Conservation (phyloP, 2,888 invertebrate species). For the Nymphalis polychloros region DNA sequence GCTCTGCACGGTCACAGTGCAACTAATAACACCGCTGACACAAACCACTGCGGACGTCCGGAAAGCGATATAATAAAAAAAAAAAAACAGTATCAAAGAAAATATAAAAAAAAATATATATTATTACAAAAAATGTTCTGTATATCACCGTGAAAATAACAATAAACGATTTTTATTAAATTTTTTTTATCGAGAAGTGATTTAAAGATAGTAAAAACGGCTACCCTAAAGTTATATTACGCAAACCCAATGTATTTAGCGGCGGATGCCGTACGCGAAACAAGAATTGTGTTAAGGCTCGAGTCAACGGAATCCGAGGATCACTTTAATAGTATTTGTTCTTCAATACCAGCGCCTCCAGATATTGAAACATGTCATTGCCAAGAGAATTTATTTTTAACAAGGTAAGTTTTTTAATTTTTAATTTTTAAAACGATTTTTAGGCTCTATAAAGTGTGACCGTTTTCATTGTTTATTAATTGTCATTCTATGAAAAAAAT, state of each 20-base stretch:
- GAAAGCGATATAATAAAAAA: constrained; percentile 6
- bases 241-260: constrained; percentile 69
- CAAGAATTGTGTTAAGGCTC: constrained; percentile 51
- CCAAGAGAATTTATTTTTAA: constrained; percentile 83
- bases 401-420: constrained; percentile 64
- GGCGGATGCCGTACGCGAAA: constrained; percentile 61
- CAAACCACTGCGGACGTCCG: constrained; percentile 17
- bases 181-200: constrained; percentile 41
- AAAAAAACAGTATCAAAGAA: not conserved
- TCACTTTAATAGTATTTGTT: constrained; percentile 55
- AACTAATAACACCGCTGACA: constrained; percentile 28
- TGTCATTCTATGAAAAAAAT: too few relatives aligned
- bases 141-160: constrained; percentile 31
- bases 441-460: too few relatives aligned
- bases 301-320: constrained; percentile 74
- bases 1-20: constrained; percentile 32
- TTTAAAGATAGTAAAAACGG: constrained; percentile 63
- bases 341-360: constrained; percentile 65
- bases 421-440: not conserved
- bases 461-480: too few relatives aligned
- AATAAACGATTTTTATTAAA: constrained; percentile 38
- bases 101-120: not conserved
- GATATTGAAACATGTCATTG: constrained; percentile 77
- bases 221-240: constrained; percentile 47
- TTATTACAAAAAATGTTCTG: constrained; percentile 30